Evolutionary conservation across 64 coral and sea anemone genomes (phyloP), one percentile per base, ranked within the genome.

Genomic region (Pocillopora verrucosa): DNA sequence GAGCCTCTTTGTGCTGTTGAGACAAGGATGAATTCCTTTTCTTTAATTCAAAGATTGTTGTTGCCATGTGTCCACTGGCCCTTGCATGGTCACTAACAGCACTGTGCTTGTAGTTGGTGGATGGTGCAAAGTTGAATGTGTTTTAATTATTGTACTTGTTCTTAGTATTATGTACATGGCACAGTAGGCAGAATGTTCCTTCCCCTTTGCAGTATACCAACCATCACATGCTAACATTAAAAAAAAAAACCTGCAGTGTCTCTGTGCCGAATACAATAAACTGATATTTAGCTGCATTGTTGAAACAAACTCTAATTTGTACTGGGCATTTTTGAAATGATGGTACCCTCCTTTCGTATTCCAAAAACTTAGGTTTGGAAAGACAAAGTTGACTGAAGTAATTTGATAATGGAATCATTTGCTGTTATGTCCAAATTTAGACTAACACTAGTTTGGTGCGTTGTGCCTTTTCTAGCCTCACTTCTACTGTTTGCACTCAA

Each of bases 381-480:
- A 79, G 19, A 80, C 35, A 15, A 89, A 77, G 77, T 89, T 78
- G 87, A 77, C 73, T 89, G 87, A 75, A 62, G 77, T 58, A 34
- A 89, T 34, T 63, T 22, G 9, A 11, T 60, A 15, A 60, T 60
- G 51, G 69, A 14, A 1, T 13, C 0, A 13, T 34, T 85, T 59
- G 56, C 57, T 34, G 16, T 69, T 24, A 34, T 24, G 72, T 92
- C 63, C 17, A 78, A 58, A 37, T 79, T 92, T 16, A 91, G 69
- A 13, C 90, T 82, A 78, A 77, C 65, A 51, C 59, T 67, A 58
- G 70, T 92, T 92, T 86, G 67, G 34, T 86, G 79, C 0, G 82
- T 92, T 67, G 72, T 85, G 11, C 90, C 90, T 35, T 92, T 41
- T 38, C 60, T 86, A 22, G 56, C 89, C 61, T 87, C 90, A 36